Evolutionary conservation across 2,113 vertebrate genomes (phyloP), one percentile per base, ranked within the genome.

Genomic region (Pseudorectes ferrugineus): DNA sequence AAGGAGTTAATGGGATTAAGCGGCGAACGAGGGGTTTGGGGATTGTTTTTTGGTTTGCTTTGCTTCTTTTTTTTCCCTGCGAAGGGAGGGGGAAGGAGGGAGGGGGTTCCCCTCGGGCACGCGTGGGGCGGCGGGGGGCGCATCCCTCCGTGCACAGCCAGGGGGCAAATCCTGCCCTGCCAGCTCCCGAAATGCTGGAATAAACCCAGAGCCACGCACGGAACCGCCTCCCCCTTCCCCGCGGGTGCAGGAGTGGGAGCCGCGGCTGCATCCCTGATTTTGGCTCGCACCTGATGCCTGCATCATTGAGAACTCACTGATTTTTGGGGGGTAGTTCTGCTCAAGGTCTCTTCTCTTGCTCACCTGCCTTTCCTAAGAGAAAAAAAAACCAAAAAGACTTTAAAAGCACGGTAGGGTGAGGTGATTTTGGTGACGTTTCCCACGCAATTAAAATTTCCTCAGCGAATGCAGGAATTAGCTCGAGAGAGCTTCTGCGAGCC

Each of bases 1-100:
- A 22, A 88, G 45, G 95, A 94, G 88, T 94, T 96, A 92, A 95
- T 95, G 93, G 97, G 91, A 93, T 93, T 80, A 80, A 52, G 36
- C 66, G 63, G 62, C 63, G 79, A 94, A 46, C 57, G 52, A 67
- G 46, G 26, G 29, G 4, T 46, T 63, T 55, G 54, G 25, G 31
- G 38, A 5, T 43, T 45, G 40, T 26, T 25, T 51, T 20, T 22
- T 33, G 4, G 25, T 43, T 79, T 33, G 21, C 68, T 67, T 68
- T 63, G 71, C 62, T 43, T 55, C 68, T 81, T 40, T 33, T 31
- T 8, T 33, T 7, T 2, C 43, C 33, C 36, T 2, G 11, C 1
- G 36, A 4, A 57, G n/a, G 18, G 22, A 23, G 63, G 3, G 17
- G 14, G 63, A 24, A 18, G 35, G 51, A 4, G 17, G 29, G 19